Evolutionary conservation across 2,888 invertebrate species (phyloP), one percentile per base, ranked within the genome.

Genomic region (Drosophila emarginata): DNA sequence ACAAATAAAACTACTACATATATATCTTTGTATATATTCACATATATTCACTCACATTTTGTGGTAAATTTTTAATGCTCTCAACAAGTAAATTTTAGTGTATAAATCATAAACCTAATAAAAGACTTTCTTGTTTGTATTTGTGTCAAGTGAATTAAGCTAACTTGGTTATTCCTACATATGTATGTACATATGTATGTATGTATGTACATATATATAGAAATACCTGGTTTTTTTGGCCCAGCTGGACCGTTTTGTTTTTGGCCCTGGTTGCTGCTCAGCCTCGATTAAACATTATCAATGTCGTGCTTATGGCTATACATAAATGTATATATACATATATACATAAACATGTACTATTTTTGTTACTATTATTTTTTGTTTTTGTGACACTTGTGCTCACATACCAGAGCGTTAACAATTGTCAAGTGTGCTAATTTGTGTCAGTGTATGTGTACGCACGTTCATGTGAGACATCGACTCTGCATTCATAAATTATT

Each of bases 91-190:
- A 11, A 39, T 32, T 32, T 32, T 32, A 37, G 37, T 28, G 56
- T 37, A 67, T 68, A 69, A 68, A 58, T 58, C 58, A 62, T 57
- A 15, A 58, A 61, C 63, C 50, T 50, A 67, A 68, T 32, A 61
- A 50, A 76, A 78, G 79, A 80, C 79, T 80, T 74, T 67, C 67
- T 45, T 45, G 45, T 45, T 45, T 60, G 64, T 69, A 80, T 84
- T 82, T 67, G 79, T 83, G 85, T 83, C 83, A 85, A 80, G 80
- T 74, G 78, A 62, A 85, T 85, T 83, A 85, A 82, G 40, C 21
- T 1, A 14, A 21, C 45, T 21, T 45, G 45, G 45, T 7, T 45
- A 45, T 45, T 45, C 21, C 53, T 14, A 32, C 9, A 32, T 11
- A 32, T 9, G 9, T 32, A 32, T 45, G 50, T 70, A 65, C 60